Percentiles rank a stretch among this genome's conserved stretches.
phyloP scores from a whole-genome alignment of 1,140 invertebrate species.

The Reticulitermes speratus region DNA sequence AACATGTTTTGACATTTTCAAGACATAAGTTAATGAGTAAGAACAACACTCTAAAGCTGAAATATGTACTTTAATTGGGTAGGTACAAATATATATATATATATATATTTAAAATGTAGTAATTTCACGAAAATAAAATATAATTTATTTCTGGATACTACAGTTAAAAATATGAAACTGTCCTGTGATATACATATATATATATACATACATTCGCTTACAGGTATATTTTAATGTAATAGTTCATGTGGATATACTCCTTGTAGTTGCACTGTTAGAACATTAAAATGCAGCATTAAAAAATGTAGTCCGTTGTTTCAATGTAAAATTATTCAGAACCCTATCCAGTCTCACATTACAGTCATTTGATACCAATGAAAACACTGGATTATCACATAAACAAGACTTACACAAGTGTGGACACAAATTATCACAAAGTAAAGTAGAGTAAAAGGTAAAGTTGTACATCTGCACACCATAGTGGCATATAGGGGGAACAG shows the following conservation, averaged over 20 bases:
- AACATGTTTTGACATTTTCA: neutral
- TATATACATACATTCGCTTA: neutral
- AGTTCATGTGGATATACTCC: neutral
- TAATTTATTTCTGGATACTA: neutral
- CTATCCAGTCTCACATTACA: neutral
- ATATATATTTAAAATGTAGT: neutral
- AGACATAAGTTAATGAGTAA: neutral
- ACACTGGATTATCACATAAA: no score
- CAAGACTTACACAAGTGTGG: no score
- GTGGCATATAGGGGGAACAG: no score
- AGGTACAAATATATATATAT: no score
- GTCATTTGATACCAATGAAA: no score
- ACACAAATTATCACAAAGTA: no score
- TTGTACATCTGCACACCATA: no score
- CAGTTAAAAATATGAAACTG: neutral
- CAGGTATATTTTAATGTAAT: neutral
- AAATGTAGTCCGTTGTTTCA: neutral
- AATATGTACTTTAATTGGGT: neutral
- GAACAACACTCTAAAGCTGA: neutral
- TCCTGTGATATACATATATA: slow-evolving; percentile 14
- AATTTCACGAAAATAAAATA: neutral
- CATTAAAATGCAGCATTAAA: neutral
- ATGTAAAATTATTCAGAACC: neutral
- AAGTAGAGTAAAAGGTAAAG: no score
- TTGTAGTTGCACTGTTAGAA: slow-evolving; percentile 15